Evolutionary conservation across 2,797 vertebrate species (phyloP), one percentile per base, ranked within the genome.

Genomic region (Clamator glandarius): DNA sequence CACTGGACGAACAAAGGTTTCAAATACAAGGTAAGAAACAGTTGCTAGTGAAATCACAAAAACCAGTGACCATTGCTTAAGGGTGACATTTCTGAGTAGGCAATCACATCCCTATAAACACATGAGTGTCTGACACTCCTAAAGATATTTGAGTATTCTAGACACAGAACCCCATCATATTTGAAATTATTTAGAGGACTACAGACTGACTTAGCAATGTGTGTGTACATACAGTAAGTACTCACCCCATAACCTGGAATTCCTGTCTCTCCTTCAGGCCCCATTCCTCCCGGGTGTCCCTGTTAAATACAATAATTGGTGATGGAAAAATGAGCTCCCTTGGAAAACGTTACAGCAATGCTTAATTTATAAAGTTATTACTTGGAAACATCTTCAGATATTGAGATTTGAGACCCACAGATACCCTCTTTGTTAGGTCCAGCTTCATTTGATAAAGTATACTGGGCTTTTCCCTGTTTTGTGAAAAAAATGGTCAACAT

Each of bases 191-290:
- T 83, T 44, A 66, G 44, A 91, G 51, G 72, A 78, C 20, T 20
- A 68, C 8, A 73, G 36, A 57, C 11, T 36, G 85, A n/a, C n/a
- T n/a, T n/a, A 62, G 20, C 66, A n/a, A 59, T 25, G 31, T 50
- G 26, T 20, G 54, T 12, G 19, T 24, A 72, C 6, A 42, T 31
- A 80, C 54, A 28, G 46, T 73, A 59, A 92, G 94, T 62, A 97
- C 98, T 97, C 97, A 99, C 99, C 83, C 96, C 97, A 81, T 99
- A 99, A 97, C 99, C 99, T 92, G 97, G 94, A 95, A 99, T 98
- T 97, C 99, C 99, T 23, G 97, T 95, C 79, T 99, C 98, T 91
- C 99, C 99, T 89, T 98, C 97, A 57, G 98, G 95, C 75, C 99
- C 99, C 98, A 99, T 98, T 92, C 95, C 94, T 97, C 99, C 99